Evolutionary conservation across 2,113 vertebrate genomes (phyloP).

Genomic region (Melanotaenia duboulayi): DNA sequence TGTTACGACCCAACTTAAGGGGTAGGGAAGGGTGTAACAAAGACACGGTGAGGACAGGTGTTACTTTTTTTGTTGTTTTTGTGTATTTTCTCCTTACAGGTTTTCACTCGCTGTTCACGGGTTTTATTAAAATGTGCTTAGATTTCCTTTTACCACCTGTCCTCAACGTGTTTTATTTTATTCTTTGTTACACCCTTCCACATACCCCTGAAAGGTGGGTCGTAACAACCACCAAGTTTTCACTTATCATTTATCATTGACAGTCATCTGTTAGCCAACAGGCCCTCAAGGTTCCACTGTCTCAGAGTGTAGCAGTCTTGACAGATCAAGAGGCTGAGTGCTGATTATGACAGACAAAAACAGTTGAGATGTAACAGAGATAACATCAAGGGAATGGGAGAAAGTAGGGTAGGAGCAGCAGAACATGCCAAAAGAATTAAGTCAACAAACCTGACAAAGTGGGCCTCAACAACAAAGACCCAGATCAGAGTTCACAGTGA

Average conservation of each 20-base stretch:
- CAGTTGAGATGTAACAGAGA: slow-evolving; percentile 45
- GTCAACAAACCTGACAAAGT: slow-evolving; percentile 54
- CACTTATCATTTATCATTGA: slow-evolving; percentile 33
- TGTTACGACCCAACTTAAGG: too few species aligned
- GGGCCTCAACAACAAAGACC: slow-evolving; percentile 32
- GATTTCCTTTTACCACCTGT: too few species aligned
- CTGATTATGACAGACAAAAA: slow-evolving; percentile 70
- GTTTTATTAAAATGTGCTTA: too few species aligned
- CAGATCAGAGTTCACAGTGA: slow-evolving; percentile 7
- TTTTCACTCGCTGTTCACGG: too few species aligned
- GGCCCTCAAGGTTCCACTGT: slow-evolving; percentile 33
- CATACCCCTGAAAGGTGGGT: too few species aligned
- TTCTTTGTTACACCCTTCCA: too few species aligned
- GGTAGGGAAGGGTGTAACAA: too few species aligned
- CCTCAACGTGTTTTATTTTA: too few species aligned
- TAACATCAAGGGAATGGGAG: slow-evolving; percentile 55
- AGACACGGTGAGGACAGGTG: too few species aligned
- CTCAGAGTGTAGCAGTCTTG: slow-evolving; percentile 46
- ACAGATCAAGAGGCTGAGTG: slow-evolving; percentile 58
- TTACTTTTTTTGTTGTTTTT: too few species aligned
- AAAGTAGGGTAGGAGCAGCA: slow-evolving; percentile 39
- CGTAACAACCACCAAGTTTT: too few species aligned
- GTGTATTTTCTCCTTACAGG: too few species aligned
- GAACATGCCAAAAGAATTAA: slow-evolving; percentile 48
- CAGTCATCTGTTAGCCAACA: slow-evolving; percentile 41